Evolutionary conservation across 2,113 vertebrate genomes (phyloP), one percentile per base, ranked within the genome.

Genomic region (Psophia crepitans): DNA sequence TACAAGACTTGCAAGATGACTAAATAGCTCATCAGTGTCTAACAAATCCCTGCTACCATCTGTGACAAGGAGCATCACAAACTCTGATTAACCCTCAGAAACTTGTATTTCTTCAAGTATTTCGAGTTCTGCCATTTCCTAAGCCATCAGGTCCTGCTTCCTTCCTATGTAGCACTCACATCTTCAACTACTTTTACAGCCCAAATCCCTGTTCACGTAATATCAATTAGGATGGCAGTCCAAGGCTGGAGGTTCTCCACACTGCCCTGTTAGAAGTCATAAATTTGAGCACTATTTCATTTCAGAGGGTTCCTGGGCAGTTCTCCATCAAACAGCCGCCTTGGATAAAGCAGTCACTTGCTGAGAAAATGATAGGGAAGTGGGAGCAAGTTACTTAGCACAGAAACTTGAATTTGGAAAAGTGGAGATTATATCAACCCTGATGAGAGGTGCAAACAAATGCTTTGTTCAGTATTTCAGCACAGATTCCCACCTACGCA

Each of bases 11-110:
- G 41, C 73, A 94, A 92, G 60, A 66, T 58, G 68, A 81, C 83
- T 93, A 96, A 95, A 97, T 93, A 96, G 95, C 90, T 95, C 85
- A 93, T 94, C 92, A 94, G 84, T 49, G 63, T 84, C 73, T 89
- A 93, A 93, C 56, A 96, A 97, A 92, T 73, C 76, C 51, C 41
- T 84, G 44, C 19, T 49, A 41, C 75, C 90, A 92, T 89, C 89
- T 97, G 94, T 46, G 68, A 80, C 32, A 86, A 87, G 87, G 79
- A 90, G 76, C 64, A 94, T 78, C 48, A 89, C 23, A 79, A 97
- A 84, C 43, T 75, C 90, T 96, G n/a, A 96, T 86, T 92, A 96
- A 90, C 49, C 28, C 60, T 58, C 71, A 81, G 28, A 93, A 84
- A 21, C 44, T 46, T 48, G 11, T 56, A 32, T 39, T 95, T 81